Evolutionary conservation across 2,888 invertebrate species (phyloP), one percentile per base, ranked within the genome.

Genomic region (Xestia sexstrigata): DNA sequence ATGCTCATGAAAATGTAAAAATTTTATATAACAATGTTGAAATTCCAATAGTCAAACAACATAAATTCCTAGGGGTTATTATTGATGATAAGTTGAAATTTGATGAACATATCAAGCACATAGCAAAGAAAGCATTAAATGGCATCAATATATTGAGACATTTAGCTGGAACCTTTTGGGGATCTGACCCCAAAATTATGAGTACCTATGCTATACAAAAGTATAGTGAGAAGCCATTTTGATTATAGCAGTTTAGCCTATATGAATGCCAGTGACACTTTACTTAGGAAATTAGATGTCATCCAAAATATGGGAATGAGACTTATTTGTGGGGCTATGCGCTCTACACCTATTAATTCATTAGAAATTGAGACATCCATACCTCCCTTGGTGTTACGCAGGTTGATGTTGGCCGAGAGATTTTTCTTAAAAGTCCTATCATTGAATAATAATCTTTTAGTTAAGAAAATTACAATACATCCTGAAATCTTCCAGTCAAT

Each of bases 181-280:
- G 65, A 65, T 65, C 42, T 30, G 30, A 60, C 39, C 45, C 73
- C 15, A 55, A 73, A 42, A 49, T 55, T 30, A 49, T 55, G 42
- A 55, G 52, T 45, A n/a, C n/a, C n/a, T n/a, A 73, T 73, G 66
- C 23, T 52, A 35, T 73, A 73, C 42, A 73, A 66, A 73, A 73
- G 73, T 65, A 66, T 66, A 73, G 73, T 66, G 13, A 66, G 66
- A 73, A 73, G 60, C 52, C 26, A 78, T 55, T 58, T 69, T 71
- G 47, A 62, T 47, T 71, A 71, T 30, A 62, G 39, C 11, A 63
- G 63, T 63, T 35, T 39, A 35, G 62, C 62, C 35, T 62, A 62
- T 20, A 63, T 63, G 23, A 63, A 63, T 63, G 62, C 23, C 62
- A 63, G 11, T 63, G 26, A 26, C 62, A 63, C 62, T 35, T 62